Conservation (phyloP, 2,797 vertebrate genomes). For the Luscinia luscinia region DNA sequence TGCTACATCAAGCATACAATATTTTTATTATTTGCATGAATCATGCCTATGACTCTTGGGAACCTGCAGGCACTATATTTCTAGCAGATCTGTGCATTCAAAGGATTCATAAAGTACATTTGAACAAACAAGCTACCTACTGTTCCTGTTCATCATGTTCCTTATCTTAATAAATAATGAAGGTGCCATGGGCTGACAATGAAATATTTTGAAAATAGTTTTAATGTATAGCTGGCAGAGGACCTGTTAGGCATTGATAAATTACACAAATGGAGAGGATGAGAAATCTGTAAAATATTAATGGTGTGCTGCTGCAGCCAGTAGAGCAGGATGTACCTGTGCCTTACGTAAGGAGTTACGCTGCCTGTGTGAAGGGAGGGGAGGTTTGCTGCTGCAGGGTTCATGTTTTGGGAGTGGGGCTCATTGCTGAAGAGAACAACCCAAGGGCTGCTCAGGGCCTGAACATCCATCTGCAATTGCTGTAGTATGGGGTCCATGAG, state of each 20-base stretch:
- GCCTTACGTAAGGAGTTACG: neutral
- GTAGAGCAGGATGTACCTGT: constrained; percentile 88
- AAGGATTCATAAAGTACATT: constrained; percentile 79
- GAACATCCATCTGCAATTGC: neutral
- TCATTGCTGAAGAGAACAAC: neutral
- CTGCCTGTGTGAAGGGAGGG: neutral
- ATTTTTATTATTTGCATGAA: constrained; percentile 57
- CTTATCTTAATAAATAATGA: constrained; percentile 99
- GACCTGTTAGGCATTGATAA: constrained; percentile 96
- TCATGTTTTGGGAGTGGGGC: neutral
- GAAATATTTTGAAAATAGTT: constrained; percentile 99
- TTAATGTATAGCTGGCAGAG: constrained; percentile 98
- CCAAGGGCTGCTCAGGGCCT: neutral
- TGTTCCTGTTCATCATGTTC: constrained; percentile 88
- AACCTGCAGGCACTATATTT: neutral
- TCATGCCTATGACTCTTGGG: neutral
- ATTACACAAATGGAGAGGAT: constrained; percentile 89
- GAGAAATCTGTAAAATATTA: constrained; percentile 98
- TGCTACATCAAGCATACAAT: neutral
- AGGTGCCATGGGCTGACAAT: constrained; percentile 98
- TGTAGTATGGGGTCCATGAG: accelerated
- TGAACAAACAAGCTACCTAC: constrained; percentile 89
- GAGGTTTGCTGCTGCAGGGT: neutral
- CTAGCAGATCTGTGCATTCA: constrained; percentile 30
- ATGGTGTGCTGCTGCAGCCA: constrained; percentile 85